phyloP scores from a whole-genome alignment of 2,888 invertebrate species.

The Sesamia inferens region DNA sequence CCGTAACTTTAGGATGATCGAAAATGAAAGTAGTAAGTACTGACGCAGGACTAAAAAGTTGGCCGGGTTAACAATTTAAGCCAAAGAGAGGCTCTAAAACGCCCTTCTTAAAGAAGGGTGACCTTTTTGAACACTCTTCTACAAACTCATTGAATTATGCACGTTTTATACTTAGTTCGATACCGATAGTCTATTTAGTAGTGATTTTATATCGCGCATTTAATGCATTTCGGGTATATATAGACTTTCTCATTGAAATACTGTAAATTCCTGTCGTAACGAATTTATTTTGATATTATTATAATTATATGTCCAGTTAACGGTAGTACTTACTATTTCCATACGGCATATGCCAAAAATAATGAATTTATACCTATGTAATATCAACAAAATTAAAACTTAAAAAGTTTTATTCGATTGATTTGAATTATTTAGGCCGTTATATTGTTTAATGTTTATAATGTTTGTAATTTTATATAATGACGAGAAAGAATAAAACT shows the following conservation, averaged over 20 bases:
- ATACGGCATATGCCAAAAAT: slow-evolving; percentile 19
- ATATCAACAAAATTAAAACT: neutral
- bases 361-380: slow-evolving; percentile 2
- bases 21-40: slow-evolving; percentile 14
- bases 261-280: neutral
- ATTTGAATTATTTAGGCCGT: neutral
- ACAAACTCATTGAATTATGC: too few relatives aligned
- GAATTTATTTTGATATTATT: neutral
- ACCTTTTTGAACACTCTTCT: neutral
- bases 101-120: neutral
- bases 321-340: slow-evolving; percentile 10
- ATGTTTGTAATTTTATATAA: neutral
- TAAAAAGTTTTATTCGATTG: slow-evolving; percentile 10
- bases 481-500: too few relatives aligned
- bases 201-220: neutral
- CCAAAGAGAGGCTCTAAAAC: slow-evolving; percentile 6
- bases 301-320: slow-evolving; percentile 2
- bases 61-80: neutral
- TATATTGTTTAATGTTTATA: neutral
- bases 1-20: slow-evolving; percentile 4
- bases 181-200: neutral
- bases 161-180: neutral
- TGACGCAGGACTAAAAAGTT: neutral
- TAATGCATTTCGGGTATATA: neutral
- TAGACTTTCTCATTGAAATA: neutral